phyloP scores from a whole-genome alignment of 2,888 invertebrate genomes.

The Napeogenes inachia region DNA sequence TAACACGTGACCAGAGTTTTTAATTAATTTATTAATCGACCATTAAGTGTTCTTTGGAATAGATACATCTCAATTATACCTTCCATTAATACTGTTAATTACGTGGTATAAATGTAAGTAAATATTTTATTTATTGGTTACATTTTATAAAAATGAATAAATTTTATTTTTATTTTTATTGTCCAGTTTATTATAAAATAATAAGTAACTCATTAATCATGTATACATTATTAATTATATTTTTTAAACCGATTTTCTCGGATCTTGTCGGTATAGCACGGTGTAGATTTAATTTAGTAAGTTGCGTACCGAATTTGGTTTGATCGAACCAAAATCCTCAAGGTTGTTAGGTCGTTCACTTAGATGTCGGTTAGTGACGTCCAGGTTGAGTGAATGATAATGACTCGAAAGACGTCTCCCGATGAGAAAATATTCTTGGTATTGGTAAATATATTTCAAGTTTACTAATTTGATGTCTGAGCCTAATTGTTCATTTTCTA shows the following conservation, averaged over 20 bases:
- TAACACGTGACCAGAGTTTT: conserved; percentile 19
- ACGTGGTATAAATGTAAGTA: too few species aligned
- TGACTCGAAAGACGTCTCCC: conserved; percentile 9
- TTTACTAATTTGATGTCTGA: background rate
- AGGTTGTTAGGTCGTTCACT: conserved; percentile 33
- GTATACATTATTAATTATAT: too few species aligned
- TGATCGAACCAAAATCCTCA: conserved; percentile 28
- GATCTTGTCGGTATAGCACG: background rate
- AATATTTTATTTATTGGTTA: too few species aligned
- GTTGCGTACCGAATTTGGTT: conserved; percentile 26
- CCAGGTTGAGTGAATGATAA: conserved; percentile 25
- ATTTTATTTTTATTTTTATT: too few species aligned
- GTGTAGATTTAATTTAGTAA: background rate
- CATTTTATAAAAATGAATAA: too few species aligned
- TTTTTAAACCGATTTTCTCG: too few species aligned
- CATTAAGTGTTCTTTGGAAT: conserved; percentile 10
- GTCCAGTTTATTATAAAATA: too few species aligned
- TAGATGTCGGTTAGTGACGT: conserved; percentile 25
- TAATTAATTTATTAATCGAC: conserved; percentile 15
- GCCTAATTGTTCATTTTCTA: background rate
- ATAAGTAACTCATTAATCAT: too few species aligned
- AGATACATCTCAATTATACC: conserved; percentile 4
- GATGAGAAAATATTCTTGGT: conserved; percentile 11
- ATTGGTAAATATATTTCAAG: conserved; percentile 5
- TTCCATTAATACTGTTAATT: too few species aligned